Conservation (phyloP, 1,140 invertebrate genomes). For the Drosophila tropicalis region DNA sequence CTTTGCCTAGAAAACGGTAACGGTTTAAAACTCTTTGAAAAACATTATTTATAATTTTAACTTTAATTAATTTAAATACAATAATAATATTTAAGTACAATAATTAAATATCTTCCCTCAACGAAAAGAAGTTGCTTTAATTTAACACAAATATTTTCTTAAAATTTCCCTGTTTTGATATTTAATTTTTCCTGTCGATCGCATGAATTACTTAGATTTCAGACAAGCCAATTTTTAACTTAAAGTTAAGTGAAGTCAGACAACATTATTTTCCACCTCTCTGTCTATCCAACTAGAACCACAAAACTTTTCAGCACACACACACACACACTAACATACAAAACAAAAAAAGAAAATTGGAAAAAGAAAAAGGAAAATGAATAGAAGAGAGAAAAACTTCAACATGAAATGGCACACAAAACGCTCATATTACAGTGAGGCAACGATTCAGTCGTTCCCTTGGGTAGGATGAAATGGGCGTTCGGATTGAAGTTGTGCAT, state of each 20-base stretch:
- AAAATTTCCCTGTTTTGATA: too few relatives aligned
- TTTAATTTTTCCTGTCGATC: neutral
- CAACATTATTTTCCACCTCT: neutral
- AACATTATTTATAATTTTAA: too few relatives aligned
- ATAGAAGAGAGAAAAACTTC: constrained; percentile 45
- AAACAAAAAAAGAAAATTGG: constrained; percentile 20
- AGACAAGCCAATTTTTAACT: constrained; percentile 21
- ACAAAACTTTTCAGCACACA: constrained; percentile 43
- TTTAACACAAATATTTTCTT: too few relatives aligned
- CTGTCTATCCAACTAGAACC: constrained; percentile 32
- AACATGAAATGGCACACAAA: constrained; percentile 70
- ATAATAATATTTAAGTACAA: too few relatives aligned
- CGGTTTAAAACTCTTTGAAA: too few relatives aligned
- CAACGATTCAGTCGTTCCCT: constrained; percentile 22
- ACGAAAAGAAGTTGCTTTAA: too few relatives aligned
- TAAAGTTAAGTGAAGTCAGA: constrained; percentile 24
- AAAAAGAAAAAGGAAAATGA: constrained; percentile 31
- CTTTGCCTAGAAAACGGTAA: too few relatives aligned
- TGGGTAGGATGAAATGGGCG: constrained; percentile 1
- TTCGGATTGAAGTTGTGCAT: neutral
- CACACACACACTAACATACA: constrained; percentile 8
- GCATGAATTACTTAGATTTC: too few relatives aligned
- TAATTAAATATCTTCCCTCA: too few relatives aligned
- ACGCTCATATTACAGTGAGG: constrained; percentile 65
- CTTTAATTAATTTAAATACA: too few relatives aligned